A percentile compares a stretch with the other conserved stretches of the same genome.
Evolutionary conservation across 1,140 invertebrate species (phyloP).

Genomic region (Formica selysi): DNA sequence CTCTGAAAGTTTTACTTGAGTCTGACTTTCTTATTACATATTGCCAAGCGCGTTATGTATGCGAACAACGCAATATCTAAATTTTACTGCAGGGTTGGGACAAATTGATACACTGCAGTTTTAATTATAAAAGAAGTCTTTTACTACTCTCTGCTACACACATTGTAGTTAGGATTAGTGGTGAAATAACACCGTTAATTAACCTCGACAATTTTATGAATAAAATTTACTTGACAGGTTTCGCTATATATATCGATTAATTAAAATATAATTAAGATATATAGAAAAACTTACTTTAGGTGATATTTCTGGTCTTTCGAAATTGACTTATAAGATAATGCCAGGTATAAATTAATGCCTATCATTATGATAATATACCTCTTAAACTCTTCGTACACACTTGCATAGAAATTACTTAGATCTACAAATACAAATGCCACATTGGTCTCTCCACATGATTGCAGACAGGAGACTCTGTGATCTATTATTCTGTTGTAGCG

Average conservation of each 20-base stretch:
- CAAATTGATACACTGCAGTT: conserved; percentile 18
- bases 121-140: conserved; percentile 23
- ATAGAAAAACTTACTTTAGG: neutral
- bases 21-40: neutral
- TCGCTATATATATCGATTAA: neutral
- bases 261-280: neutral
- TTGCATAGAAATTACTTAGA: conserved; percentile 33
- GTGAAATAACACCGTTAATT: conserved; percentile 5
- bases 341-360: conserved; percentile 10
- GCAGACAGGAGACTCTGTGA: conserved; percentile 83
- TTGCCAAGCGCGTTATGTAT: neutral
- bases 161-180: conserved; percentile 1
- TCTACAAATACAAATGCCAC: conserved; percentile 58
- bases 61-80: conserved; percentile 18
- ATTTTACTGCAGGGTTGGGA: conserved; percentile 18
- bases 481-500: conserved; percentile 71
- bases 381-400: conserved; percentile 19
- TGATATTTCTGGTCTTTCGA: conserved; percentile 24
- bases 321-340: conserved; percentile 19
- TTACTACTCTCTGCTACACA: conserved; percentile 6
- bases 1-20: neutral
- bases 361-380: conserved; percentile 30
- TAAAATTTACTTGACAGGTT: conserved; percentile 31
- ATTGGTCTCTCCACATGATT: conserved; percentile 83
- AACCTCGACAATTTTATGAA: neutral